Base-by-base conservation (phyloP, 2,113 vertebrate genomes). In the Hucho hucho region DNA sequence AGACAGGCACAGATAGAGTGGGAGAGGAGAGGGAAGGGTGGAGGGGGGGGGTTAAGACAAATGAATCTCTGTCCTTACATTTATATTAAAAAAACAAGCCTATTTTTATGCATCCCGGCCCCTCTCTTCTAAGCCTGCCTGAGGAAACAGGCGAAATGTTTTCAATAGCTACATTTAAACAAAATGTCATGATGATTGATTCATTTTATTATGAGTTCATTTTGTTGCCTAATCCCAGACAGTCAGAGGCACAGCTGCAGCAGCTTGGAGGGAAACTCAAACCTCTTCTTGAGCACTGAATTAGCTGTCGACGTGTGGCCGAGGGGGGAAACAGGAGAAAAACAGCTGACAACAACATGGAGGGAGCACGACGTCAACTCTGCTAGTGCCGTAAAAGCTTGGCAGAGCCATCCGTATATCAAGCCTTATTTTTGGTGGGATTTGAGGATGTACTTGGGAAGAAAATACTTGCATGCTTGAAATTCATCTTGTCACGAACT, bases 101-200 rank as follows among this genome's bases (percentile, higher is more conserved):
- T 75, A 70, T 79, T 81, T 79, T 77, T 77, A 69, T 24, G 49
- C 49, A 53, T 53, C 49, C 49, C 49, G 5, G 49, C 49, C 49
- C 13, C 16, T 53, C 16, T 18, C 4, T 53, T 53, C 37, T 9
- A 18, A 53, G 49, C 14, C 14, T 53, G 49, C 49, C 49, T 53
- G 49, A 53, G 49, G 49, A 53, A 16, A 53, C 56, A 49, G 70
- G 37, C 46, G 28, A 58, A 72, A 64, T 69, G 80, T 73, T 80
- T 69, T 76, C 79, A 73, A 76, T 65, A 70, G 72, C 63, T 67
- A 77, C 72, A 58, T 77, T 83, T 72, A 84, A 79, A 77, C 73
- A 80, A 53, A 73, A 79, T 26, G 74, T 73, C 77, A 82, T 49
- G 11, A 49, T 81, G 74, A 84, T 75, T 77, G 75, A 81, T 84